Conservation (phyloP, 2,113 vertebrate species). For the Tragelaphus strepsiceros region DNA sequence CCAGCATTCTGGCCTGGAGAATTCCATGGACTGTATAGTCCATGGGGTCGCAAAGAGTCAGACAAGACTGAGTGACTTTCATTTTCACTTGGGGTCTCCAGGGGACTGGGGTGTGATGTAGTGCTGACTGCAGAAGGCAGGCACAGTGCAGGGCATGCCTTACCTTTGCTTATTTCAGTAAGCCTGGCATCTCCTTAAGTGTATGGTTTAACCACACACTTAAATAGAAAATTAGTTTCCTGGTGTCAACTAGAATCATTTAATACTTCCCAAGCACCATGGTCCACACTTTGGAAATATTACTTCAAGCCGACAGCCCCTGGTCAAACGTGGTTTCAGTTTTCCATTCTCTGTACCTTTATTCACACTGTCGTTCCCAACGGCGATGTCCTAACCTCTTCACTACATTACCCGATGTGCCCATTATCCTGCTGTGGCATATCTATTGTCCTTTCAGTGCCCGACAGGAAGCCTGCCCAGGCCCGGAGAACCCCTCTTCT, state of each 20-base stretch:
- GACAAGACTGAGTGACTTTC: not conserved
- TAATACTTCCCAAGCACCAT: not conserved
- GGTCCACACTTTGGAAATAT: not conserved
- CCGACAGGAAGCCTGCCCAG: not conserved
- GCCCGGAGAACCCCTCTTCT: not conserved
- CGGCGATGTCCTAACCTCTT: not conserved
- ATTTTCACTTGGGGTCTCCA: not conserved
- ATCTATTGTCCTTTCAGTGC: not conserved
- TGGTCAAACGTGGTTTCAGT: not conserved
- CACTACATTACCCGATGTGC: not conserved
- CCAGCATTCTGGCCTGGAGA: not conserved
- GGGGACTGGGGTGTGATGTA: too few relatives aligned
- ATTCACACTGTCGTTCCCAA: not conserved
- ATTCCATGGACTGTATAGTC: not conserved
- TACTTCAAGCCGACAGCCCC: not conserved
- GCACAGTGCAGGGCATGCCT: accelerated
- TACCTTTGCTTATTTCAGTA: not conserved
- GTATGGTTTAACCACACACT: not conserved
- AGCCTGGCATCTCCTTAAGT: not conserved
- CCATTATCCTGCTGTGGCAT: not conserved
- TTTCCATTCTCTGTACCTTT: not conserved
- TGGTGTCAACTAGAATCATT: not conserved
- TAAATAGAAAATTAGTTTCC: not conserved
- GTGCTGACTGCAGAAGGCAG: not conserved
- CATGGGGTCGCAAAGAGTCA: not conserved